Evolutionary conservation across 2,113 vertebrate genomes (phyloP), one percentile per base, ranked within the genome.

Genomic region (Sylvilagus bachmani): DNA sequence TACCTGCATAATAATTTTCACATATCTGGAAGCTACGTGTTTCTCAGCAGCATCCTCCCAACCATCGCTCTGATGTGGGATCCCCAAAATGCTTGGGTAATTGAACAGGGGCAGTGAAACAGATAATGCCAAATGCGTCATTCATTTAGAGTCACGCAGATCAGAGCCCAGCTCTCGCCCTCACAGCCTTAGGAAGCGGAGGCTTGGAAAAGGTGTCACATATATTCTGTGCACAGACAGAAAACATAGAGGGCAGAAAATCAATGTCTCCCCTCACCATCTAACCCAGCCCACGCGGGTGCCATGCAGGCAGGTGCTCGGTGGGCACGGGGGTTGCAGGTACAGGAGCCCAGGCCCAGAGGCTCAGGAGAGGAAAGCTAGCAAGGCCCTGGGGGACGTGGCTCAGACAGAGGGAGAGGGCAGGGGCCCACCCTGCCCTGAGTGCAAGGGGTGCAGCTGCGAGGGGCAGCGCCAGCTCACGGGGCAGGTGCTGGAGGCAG

Each of bases 31-130:
- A 64, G 24, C 75, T 78, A 25, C 29, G 1, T 70, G 36, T 58
- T 89, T 89, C 70, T 74, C 58, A 29, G 9, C 62, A 83, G 64
- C 51, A 33, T 29, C 16, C 69, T 91, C 53, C 25, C 29, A 10
- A 49, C 25, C 55, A 7, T 13, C 62, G 86, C 77, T 64, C 53
- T 38, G 33, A 19, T 31, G 51, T 86, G 29, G 24, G 51, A 5
- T 38, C n/a, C 85, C 67, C 29, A 33, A n/a, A 79, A 36, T 38
- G 19, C 49, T 71, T 69, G 70, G 93, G 88, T 67, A 92, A 86
- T n/a, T 21, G 61, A 27, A 83, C 86, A 9, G 33, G 51, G 44
- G 77, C 12, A 17, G 33, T 78, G 21, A 58, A 86, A 38, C 4
- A 66, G 67, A 64, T 66, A 55, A 17, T 36, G 3, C 64, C 58